Conservation (phyloP, 1,140 invertebrate species). For the Musca vetustissima region DNA sequence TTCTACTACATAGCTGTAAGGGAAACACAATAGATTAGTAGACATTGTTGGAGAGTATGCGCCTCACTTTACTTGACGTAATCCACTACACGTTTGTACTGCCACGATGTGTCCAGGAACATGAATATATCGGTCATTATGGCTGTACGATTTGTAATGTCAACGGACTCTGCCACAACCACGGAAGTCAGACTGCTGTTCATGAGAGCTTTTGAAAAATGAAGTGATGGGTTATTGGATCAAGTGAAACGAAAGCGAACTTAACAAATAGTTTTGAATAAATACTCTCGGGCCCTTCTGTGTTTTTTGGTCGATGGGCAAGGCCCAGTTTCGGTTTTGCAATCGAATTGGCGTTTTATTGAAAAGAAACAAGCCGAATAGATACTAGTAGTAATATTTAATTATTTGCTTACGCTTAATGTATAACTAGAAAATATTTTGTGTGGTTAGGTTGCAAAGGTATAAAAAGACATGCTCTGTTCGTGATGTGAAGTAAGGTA, state of each 20-base stretch:
- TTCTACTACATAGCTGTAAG: conserved; percentile 62
- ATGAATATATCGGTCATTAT: conserved; percentile 64
- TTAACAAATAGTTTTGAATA: not conserved
- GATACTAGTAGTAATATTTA: not conserved
- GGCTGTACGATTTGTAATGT: conserved; percentile 55
- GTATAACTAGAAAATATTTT: not conserved
- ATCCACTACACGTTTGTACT: conserved; percentile 61
- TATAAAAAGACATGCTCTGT: not conserved
- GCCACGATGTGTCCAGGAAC: conserved; percentile 67
- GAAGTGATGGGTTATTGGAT: not conserved
- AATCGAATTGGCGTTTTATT: conserved; percentile 8
- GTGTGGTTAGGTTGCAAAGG: not conserved
- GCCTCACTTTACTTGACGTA: conserved; percentile 60
- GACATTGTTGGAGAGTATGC: not conserved
- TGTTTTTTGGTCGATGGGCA: too few species aligned
- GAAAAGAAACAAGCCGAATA: not conserved
- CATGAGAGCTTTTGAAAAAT: not conserved
- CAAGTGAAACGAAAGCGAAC: not conserved
- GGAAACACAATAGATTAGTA: not conserved
- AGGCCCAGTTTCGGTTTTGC: not conserved
- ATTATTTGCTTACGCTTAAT: not conserved
- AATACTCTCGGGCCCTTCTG: not conserved
- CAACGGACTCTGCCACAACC: not conserved
- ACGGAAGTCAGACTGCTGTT: not conserved
- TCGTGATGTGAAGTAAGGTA: not conserved